Base-by-base conservation (phyloP, 2,797 vertebrate genomes). In the Myripristis murdjan region DNA sequence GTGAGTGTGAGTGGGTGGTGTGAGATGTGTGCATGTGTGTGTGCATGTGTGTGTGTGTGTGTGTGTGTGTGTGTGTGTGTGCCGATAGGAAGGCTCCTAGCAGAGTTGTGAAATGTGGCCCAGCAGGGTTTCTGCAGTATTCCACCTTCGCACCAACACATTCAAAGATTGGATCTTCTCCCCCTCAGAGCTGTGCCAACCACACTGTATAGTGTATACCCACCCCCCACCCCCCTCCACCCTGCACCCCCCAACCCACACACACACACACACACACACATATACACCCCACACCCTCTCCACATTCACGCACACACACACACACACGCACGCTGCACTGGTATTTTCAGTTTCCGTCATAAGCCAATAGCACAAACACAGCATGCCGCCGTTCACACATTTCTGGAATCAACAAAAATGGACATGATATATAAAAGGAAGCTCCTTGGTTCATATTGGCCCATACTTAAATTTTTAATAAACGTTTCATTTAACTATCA, bases 91-190 rank as follows among this genome's bases (percentile, higher is more conserved):
- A n/a, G n/a, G n/a, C n/a, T 37, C 65, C 81, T 28, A 4, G 1
- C 64, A 68, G 75, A 56, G 61, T 44, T 64, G 73, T 81, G 63
- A 87, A 85, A 86, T 78, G 59, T 20, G 0, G 47, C 75, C 44
- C 79, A 83, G 87, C 69, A 47, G 87, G 84, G 65, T 43, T 70
- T 46, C 67, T 68, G 48, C 53, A 62, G 9, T 44, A 46, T 81
- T 73, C 84, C 53, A 64, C 63, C 20, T 70, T 37, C 69, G 35
- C 78, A 69, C 22, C 55, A 68, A 72, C 82, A 70, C 76, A 39
- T 83, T 77, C 53, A 70, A 20, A 82, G 80, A 84, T 82, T 63
- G 77, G 69, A 74, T 89, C 77, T 64, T 65, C 61, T 70, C 70
- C 75, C 44, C 66, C n/a, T 66, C 2, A 8, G 63, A 7, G 2